Evolutionary conservation across 2,113 vertebrate genomes (phyloP), one percentile per base, ranked within the genome.

Genomic region (Calyptomena viridis): DNA sequence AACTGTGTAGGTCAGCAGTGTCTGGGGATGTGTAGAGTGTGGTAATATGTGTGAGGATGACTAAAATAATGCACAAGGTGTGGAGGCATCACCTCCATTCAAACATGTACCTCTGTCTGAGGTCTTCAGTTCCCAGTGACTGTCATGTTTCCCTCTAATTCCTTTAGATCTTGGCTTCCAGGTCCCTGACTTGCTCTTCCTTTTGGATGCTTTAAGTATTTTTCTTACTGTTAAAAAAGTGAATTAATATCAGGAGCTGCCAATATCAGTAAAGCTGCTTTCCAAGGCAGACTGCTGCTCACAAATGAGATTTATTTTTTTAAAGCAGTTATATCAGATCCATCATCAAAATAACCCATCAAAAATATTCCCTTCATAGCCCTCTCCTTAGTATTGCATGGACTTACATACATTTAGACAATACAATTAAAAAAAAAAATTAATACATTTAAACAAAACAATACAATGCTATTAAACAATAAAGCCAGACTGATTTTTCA

Each of bases 91-190:
- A 9, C 14, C 22, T 73, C 22, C 9, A 20, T 20, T 25, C 0
- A 1, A 55, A 84, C 14, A 3, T 2, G 28, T 8, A 4, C 59
- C 3, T 69, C 66, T 82, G 55, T 6, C 76, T 0, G 0, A 42
- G 47, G 17, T 55, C 50, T 37, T 93, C 80, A 77, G 17, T 49
- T 82, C 46, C 35, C n/a, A 14, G 30, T 42, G 35, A 22, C 42
- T 52, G 33, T 19, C 62, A 2, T 0, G 0, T 64, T 64, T 74
- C 64, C n/a, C 49, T 87, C 28, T 7, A 11, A 22, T 31, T 30
- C 5, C 73, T 83, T 60, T 66, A 68, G 24, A 9, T 52, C 16
- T 49, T 42, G 47, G 3, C 10, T 79, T 28, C 13, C 40, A 60
- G 39, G n/a, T 78, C 39, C 20, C 52, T 66, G 27, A 49, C 50